phyloP scores from a whole-genome alignment of 2,113 vertebrate genomes.

The Sminthopsis crassicaudata region DNA sequence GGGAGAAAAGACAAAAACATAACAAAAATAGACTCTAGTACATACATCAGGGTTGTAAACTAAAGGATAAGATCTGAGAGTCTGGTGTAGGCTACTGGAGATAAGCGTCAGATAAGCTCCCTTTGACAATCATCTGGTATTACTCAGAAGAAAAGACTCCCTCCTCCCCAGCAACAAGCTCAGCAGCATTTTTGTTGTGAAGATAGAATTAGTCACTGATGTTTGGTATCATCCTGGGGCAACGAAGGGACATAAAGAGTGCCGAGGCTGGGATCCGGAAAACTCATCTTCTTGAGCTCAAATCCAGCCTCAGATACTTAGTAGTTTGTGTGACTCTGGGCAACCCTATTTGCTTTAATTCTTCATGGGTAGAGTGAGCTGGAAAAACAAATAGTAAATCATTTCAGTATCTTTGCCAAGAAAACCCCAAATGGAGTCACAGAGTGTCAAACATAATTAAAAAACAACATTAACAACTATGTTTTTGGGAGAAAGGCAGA shows the following conservation, averaged over 20 bases:
- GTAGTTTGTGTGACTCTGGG: background rate
- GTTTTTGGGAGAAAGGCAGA: background rate
- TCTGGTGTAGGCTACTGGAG: background rate
- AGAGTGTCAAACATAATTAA: background rate
- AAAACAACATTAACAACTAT: background rate
- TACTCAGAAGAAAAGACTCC: background rate
- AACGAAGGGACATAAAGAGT: background rate
- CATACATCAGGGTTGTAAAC: background rate
- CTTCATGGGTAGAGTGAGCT: background rate
- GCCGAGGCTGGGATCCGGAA: background rate
- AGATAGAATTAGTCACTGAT: background rate
- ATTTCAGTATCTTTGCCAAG: background rate
- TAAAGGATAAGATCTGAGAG: background rate
- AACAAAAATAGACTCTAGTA: background rate
- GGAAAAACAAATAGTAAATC: background rate
- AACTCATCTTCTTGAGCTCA: background rate
- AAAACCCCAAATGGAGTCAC: background rate
- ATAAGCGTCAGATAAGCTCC: background rate
- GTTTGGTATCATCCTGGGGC: background rate
- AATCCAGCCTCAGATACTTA: background rate
- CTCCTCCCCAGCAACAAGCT: background rate
- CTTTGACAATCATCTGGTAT: background rate
- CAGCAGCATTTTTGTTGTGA: background rate
- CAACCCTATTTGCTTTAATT: background rate
- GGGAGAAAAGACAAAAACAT: background rate